These are phyloP conservation scores for Lycophotia porphyrea DNA, from an alignment of 2,888 invertebrate species.

Conservation along the genomic window DNA sequence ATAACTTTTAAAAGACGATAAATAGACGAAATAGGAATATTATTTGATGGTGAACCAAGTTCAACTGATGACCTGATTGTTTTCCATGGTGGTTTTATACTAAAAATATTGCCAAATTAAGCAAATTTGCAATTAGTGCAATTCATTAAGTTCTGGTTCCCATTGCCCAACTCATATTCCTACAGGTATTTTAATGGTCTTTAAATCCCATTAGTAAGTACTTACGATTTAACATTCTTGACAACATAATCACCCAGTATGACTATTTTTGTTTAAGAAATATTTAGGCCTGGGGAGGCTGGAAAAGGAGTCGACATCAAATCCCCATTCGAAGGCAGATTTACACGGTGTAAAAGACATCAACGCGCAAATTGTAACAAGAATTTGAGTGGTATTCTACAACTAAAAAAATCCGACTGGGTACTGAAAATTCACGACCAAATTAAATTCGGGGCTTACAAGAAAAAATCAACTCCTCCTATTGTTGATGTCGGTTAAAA, in stretches of 20 bases:
- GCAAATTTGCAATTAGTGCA: conserved; percentile 36
- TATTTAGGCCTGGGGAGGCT: not conserved
- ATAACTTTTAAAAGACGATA: not conserved
- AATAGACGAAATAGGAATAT: not conserved
- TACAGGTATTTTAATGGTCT: conserved; percentile 36
- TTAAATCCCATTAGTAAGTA: conserved; percentile 15
- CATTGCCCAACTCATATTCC: conserved; percentile 7
- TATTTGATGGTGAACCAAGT: conserved; percentile 8
- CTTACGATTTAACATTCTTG: conserved; percentile 13
- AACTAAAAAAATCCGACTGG: too few species aligned
- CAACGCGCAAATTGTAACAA: not conserved
- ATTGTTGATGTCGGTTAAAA: too few species aligned
- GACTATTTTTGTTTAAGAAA: not conserved
- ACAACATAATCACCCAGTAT: not conserved
- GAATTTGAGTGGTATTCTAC: too few species aligned
- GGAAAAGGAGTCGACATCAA: not conserved
- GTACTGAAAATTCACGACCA: too few species aligned
- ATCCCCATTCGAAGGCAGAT: not conserved
- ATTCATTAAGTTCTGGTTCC: conserved; percentile 32
- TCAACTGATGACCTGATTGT: conserved; percentile 30
- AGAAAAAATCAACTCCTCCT: too few species aligned
- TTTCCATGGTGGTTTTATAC: conserved; percentile 41
- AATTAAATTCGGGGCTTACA: too few species aligned
- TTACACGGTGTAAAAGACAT: conserved; percentile 5
- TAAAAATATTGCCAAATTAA: conserved; percentile 39